Base-by-base conservation (phyloP, 2,888 invertebrate genomes). In the Dromius quadrimaculatus region DNA sequence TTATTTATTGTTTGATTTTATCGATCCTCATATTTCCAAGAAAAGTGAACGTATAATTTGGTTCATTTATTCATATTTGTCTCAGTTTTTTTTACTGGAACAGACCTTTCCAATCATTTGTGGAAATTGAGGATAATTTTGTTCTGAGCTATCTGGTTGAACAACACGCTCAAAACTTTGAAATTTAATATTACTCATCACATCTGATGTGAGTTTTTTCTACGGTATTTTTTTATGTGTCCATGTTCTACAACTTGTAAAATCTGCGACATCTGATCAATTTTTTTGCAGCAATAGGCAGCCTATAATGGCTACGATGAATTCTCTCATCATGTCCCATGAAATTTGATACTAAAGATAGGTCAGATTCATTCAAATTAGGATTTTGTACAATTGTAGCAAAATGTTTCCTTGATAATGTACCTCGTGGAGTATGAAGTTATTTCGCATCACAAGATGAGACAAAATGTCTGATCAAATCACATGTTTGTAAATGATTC, bases 291-390 rank as follows among this genome's bases (percentile, higher is more conserved):
- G 71, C 19, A 64, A 74, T 23, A 1, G 77, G 75, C n/a, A 76
- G 69, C 50, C 76, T 64, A 68, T 77, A 77, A 28, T 73, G 45
- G n/a, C 47, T 54, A 71, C 75, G 75, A 22, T 77, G 76, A 6
- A 77, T 75, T 13, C 77, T 73, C 41, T 76, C 74, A 15, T 73
- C 62, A 34, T 77, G 76, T 1, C 76, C 75, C 75, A 77, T 73
- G 61, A 75, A 77, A 57, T 75, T 75, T 1, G 74, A 74, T 2
- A 77, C 20, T 23, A 73, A 70, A 11, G 71, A 70, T 1, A 77
- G 71, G 71, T 75, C 72, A 20, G 38, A 59, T 43, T 76, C 75
- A 20, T 73, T 57, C 13, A 77, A 57, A 32, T 72, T 71, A 34
- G 75, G 68, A 61, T 72, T 71, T 15, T 74, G 70, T 9, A 74